phyloP scores from a whole-genome alignment of 2,888 invertebrate genomes.

The Epistrophe grossulariae region DNA sequence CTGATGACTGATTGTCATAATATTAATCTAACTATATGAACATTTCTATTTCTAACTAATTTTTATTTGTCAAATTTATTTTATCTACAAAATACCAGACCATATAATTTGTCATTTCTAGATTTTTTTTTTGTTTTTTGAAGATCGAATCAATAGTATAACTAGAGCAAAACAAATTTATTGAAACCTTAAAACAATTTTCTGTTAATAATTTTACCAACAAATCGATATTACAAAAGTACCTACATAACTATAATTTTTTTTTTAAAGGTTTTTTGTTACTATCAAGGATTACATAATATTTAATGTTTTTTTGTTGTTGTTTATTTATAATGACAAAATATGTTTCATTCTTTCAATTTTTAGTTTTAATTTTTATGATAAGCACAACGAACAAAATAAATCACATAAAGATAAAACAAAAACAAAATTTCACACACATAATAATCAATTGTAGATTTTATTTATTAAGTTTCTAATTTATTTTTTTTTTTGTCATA shows the following conservation, averaged over 20 bases:
- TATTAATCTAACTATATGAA: slow-evolving; percentile 20
- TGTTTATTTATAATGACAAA: slow-evolving; percentile 13
- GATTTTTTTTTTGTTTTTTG: not conserved
- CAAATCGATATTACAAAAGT: slow-evolving; percentile 66
- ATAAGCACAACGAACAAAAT: slow-evolving; percentile 63
- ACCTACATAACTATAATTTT: slow-evolving; percentile 70
- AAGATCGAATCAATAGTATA: slow-evolving; percentile 36
- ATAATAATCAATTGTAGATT: not conserved
- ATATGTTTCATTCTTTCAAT: slow-evolving; percentile 37
- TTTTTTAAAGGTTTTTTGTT: slow-evolving; percentile 33
- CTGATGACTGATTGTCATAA: slow-evolving; percentile 18
- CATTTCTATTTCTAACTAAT: slow-evolving; percentile 13
- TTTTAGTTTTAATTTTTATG: slow-evolving; percentile 34
- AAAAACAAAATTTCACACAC: slow-evolving; percentile 35
- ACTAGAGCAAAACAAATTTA: slow-evolving; percentile 1
- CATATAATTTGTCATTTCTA: not conserved
- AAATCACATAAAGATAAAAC: slow-evolving; percentile 24
- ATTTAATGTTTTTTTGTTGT: not conserved
- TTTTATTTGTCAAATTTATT: slow-evolving; percentile 26
- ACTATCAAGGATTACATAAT: slow-evolving; percentile 20
- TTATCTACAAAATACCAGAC: slow-evolving; percentile 13
- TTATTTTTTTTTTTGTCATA: slow-evolving; percentile 17
- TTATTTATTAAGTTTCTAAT: slow-evolving; percentile 15
- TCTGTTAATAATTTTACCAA: slow-evolving; percentile 20
- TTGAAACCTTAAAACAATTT: slow-evolving; percentile 42